Base-by-base conservation (phyloP, 2,797 vertebrate species). In the Pampus argenteus region DNA sequence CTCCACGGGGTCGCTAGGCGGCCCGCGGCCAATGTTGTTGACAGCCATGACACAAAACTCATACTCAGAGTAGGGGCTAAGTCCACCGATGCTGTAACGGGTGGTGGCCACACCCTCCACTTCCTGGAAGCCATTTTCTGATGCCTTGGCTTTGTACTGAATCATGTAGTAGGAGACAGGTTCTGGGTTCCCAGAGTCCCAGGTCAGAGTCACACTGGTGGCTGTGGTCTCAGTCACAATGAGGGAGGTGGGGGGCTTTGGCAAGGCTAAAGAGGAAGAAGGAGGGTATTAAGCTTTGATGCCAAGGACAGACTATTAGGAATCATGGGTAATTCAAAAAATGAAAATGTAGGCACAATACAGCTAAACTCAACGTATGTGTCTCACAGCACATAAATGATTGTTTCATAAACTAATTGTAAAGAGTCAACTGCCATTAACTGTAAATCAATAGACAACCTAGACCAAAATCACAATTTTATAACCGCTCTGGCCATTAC, bases 31-130 rank as follows among this genome's bases (percentile, higher is more conserved):
- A 0, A 99, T 98, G 91, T 97, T 99, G 91, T 99, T 99, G 62
- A 99, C 96, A 0, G 97, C 97, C 78, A 99, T 95, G 75, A 98
- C 93, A 0, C 95, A 95, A 76, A 98, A 98, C 85, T 97, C 96
- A 0, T 99, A 99, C 79, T 98, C 96, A 0, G 97, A 98, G 87
- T 96, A 98, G 0, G 97, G 97, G 86, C 97, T 98, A 29, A 99
- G 97, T 42, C 97, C 97, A 0, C 97, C 97, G 2, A 99, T 98
- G 91, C 96, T 99, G 82, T 99, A 99, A 65, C 97, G 97, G 0
- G 97, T 99, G 18, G 97, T 97, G 44, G 97, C 96, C 61, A 99
- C 97, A 0, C 97, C 97, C 36, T 99, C 97, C 63, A 98, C 96
- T 79, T 98, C 97, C 88, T 97, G 96, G 91, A 96, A 98, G 68